Conservation (phyloP, 2,113 vertebrate genomes). For the Pterocles orientalis region DNA sequence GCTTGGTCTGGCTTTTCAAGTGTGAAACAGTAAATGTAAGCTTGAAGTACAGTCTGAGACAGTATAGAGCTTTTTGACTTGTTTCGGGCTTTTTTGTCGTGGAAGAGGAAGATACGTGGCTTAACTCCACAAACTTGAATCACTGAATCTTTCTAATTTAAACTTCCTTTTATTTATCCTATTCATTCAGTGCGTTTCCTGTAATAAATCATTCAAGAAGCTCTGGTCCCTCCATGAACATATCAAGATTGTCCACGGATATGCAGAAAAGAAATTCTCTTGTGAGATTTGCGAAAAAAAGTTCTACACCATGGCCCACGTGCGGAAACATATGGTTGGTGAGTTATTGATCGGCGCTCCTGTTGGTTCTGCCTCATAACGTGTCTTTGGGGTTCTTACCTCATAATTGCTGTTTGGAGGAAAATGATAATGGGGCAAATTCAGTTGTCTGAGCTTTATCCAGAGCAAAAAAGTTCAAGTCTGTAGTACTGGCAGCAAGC, state of each 20-base stretch:
- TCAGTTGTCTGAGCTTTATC: background rate
- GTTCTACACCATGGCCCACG: slow-evolving; percentile 99
- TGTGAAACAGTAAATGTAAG: background rate
- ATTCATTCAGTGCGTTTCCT: slow-evolving; percentile 89
- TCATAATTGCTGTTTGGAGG: background rate
- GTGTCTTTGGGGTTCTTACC: background rate
- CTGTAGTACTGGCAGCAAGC: background rate
- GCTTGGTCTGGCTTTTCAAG: background rate
- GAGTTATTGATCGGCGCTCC: slow-evolving; percentile 67
- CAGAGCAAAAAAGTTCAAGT: background rate
- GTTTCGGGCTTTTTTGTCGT: background rate
- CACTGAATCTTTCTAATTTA: background rate
- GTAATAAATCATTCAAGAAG: slow-evolving; percentile 99
- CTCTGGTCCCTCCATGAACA: slow-evolving; percentile 99
- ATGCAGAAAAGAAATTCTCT: slow-evolving; percentile 98
- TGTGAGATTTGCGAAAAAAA: slow-evolving; percentile 99
- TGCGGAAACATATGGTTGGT: slow-evolving; percentile 99
- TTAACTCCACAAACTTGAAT: background rate
- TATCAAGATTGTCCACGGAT: slow-evolving; percentile 98
- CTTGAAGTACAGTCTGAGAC: background rate
- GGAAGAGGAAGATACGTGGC: background rate
- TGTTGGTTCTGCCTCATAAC: background rate
- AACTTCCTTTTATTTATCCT: slow-evolving; percentile 60
- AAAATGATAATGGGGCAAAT: background rate
- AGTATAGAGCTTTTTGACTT: background rate